Conservation (phyloP, 2,797 vertebrate species). For the Leucoraja ocellata region DNA sequence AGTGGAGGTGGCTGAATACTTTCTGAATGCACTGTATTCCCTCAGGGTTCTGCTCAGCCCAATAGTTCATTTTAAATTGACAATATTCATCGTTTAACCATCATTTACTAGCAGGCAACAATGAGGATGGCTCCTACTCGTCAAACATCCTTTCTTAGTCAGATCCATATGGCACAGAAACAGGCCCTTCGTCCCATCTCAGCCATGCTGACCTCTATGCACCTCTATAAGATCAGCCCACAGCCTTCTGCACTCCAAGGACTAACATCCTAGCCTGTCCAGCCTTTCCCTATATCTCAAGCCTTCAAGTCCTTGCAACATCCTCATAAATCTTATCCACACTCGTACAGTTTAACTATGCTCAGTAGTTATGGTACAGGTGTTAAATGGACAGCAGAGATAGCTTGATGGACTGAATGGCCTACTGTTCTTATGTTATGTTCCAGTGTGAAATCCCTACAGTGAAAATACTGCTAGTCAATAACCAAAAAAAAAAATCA, state of each 20-base stretch:
- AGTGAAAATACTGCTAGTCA: not conserved
- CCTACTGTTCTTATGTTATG: not conserved
- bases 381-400: not conserved
- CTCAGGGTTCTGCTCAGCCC: not conserved
- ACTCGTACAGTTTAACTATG: too few species aligned
- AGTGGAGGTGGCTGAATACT: too few species aligned
- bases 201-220: too few species aligned
- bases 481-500: not conserved
- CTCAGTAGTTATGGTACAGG: not conserved
- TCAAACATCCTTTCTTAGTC: not conserved
- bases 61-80: not conserved
- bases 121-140: not conserved
- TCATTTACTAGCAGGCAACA: not conserved
- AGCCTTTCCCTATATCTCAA: too few species aligned
- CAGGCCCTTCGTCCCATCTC: too few species aligned
- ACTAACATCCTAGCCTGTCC: too few species aligned
- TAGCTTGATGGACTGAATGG: not conserved
- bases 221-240: too few species aligned
- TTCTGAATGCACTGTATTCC: too few species aligned
- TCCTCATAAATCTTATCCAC: too few species aligned
- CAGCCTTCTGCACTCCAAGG: too few species aligned
- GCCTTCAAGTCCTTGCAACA: too few species aligned
- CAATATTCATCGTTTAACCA: not conserved
- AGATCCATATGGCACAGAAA: too few species aligned
- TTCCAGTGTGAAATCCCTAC: not conserved